Conservation (phyloP, 1,140 invertebrate species). For the Bombyx mandarina region DNA sequence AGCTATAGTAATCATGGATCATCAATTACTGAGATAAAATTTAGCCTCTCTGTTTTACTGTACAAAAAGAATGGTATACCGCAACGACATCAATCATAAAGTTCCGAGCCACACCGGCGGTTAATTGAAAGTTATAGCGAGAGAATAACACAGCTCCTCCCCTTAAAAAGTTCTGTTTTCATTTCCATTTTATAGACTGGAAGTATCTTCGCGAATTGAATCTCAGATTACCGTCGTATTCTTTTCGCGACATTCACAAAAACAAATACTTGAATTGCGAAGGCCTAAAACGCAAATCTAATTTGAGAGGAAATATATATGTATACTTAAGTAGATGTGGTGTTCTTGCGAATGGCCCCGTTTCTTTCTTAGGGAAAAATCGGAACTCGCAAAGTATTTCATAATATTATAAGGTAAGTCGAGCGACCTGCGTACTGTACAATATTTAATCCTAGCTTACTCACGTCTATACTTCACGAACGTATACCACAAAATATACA, state of each 20-base stretch:
- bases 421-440: slow-evolving; percentile 14
- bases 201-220: neutral
- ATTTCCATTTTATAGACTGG: slow-evolving; percentile 7
- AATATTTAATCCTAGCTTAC: slow-evolving; percentile 24
- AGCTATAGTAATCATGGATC: no score
- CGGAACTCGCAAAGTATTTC: no score
- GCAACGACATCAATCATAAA: slow-evolving; percentile 22
- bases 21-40: slow-evolving; percentile 6
- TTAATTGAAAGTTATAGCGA: slow-evolving; percentile 24
- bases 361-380: no score
- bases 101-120: slow-evolving; percentile 10
- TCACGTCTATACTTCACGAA: slow-evolving; percentile 11
- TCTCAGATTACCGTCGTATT: slow-evolving; percentile 3
- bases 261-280: slow-evolving; percentile 4
- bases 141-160: slow-evolving; percentile 8
- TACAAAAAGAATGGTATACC: slow-evolving; percentile 12
- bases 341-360: neutral
- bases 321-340: neutral
- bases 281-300: neutral
- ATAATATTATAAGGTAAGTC: slow-evolving; percentile 11
- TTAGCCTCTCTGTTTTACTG: slow-evolving; percentile 26
- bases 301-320: neutral
- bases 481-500: slow-evolving; percentile 11
- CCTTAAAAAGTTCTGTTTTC: slow-evolving; percentile 4
- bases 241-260: neutral